A percentile compares a stretch with the other conserved stretches of the same genome.
Conservation (phyloP, 2,888 invertebrate species). For the Globia sparganii region DNA sequence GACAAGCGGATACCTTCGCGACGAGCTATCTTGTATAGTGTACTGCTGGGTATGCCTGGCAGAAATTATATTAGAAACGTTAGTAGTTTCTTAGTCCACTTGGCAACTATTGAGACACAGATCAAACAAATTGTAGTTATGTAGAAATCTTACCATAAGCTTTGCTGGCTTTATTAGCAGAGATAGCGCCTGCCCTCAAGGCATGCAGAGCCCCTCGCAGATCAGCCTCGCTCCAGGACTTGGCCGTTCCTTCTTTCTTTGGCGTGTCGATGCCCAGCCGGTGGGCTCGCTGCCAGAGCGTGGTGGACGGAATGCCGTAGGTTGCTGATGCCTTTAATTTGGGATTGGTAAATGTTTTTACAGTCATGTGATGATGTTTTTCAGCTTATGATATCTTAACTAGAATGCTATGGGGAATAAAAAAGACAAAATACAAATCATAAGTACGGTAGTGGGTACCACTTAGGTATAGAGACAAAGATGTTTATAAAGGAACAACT, state of each 20-base stretch:
- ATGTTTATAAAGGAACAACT: neutral
- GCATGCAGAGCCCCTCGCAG: conserved; percentile 95
- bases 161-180: conserved; percentile 97
- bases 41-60: conserved; percentile 96
- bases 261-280: conserved; percentile 97
- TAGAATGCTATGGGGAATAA: neutral
- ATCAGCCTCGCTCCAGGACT: conserved; percentile 96
- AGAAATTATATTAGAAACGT: neutral
- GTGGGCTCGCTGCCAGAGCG: conserved; percentile 97
- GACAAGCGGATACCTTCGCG: conserved; percentile 97
- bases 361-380: neutral
- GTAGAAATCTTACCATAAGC: conserved; percentile 91
- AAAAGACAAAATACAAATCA: neutral
- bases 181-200: conserved; percentile 95
- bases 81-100: neutral
- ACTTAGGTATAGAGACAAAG: neutral
- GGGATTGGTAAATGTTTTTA: neutral
- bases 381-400: neutral
- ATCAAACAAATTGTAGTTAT: neutral
- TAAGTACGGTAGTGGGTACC: neutral
- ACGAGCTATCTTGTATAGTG: conserved; percentile 97
- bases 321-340: conserved; percentile 92
- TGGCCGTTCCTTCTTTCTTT: conserved; percentile 96
- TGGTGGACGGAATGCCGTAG: conserved; percentile 97
- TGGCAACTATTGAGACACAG: neutral